Conservation (phyloP, 2,113 vertebrate species). For the Paramormyrops kingsleyae region DNA sequence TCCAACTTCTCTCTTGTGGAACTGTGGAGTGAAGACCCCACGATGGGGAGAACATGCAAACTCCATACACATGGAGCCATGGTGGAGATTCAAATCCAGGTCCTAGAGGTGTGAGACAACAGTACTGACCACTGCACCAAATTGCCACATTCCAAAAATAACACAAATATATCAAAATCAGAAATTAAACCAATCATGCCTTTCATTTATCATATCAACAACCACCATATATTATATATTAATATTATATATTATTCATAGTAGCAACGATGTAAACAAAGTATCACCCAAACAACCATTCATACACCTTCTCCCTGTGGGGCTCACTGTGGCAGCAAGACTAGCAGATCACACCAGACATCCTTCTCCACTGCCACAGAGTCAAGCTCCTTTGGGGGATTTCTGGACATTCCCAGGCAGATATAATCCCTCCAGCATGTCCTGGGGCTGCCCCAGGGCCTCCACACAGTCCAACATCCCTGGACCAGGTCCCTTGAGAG, state of each 20-base stretch:
- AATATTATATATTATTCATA: no score
- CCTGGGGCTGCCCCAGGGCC: no score
- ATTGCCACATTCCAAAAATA: neutral
- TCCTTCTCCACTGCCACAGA: neutral
- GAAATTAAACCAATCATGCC: neutral
- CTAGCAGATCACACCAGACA: neutral
- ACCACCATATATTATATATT: no score
- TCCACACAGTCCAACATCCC: neutral
- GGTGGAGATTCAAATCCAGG: neutral
- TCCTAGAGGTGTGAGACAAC: neutral
- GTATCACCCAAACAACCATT: neutral
- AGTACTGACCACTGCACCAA: neutral
- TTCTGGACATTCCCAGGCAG: neutral
- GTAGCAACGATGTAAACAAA: neutral
- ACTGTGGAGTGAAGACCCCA: neutral
- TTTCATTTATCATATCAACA: neutral
- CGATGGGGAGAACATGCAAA: neutral
- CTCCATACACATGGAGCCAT: neutral
- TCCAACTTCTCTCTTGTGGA: neutral
- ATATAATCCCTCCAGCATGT: neutral
- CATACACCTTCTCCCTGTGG: neutral
- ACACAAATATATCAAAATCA: neutral
- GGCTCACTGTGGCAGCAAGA: neutral
- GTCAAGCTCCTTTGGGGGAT: neutral
- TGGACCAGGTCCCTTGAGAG: neutral